A percentile compares a stretch with the other conserved stretches of the same genome.
Conservation (phyloP, 2,797 vertebrate genomes). For the Neomorphus geoffroyi region DNA sequence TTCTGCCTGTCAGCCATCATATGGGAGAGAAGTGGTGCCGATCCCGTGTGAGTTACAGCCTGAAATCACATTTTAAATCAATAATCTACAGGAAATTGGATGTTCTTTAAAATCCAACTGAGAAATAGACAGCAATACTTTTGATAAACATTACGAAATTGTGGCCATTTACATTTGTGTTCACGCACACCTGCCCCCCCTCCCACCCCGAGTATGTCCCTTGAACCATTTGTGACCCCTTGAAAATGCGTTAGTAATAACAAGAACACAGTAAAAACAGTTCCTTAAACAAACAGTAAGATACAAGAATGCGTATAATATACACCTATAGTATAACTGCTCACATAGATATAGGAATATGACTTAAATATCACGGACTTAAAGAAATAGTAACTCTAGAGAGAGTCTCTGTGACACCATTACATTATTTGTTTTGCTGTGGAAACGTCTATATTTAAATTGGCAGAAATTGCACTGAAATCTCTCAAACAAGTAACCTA, state of each 20-base stretch:
- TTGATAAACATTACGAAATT: neutral
- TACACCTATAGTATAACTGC: neutral
- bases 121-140: neutral
- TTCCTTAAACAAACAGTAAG: neutral
- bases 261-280: neutral
- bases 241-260: neutral
- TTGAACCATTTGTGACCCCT: neutral
- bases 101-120: neutral
- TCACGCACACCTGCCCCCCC: fast-evolving
- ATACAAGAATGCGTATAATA: neutral
- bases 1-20: neutral
- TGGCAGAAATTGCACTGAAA: conserved; percentile 6
- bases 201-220: neutral
- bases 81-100: neutral
- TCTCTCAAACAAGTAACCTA: conserved; percentile 32
- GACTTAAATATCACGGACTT: neutral
- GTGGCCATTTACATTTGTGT: neutral
- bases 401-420: neutral
- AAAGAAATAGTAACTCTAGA: neutral
- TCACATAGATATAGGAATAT: neutral
- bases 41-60: neutral
- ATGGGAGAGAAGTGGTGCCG: neutral
- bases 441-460: conserved; percentile 4
- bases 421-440: conserved; percentile 24
- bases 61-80: neutral